Conservation (phyloP, 2,797 vertebrate species). For the Sebastes variabilis region DNA sequence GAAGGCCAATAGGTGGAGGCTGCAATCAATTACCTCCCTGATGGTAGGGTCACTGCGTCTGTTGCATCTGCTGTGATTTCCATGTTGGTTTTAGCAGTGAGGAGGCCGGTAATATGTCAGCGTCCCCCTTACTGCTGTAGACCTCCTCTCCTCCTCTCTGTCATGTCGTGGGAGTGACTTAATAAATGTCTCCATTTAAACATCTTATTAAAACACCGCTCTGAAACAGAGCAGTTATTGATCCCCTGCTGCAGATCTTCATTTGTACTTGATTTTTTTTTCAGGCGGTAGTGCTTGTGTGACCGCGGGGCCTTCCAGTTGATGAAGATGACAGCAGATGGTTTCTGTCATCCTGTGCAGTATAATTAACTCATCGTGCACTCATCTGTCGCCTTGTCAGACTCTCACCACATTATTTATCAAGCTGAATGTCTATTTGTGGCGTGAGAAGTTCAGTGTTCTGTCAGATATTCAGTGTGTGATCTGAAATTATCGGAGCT, state of each 20-base stretch:
- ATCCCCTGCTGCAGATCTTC: background rate
- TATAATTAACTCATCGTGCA: background rate
- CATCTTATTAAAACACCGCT: background rate
- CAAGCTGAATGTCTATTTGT: background rate
- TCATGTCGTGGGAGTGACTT: background rate
- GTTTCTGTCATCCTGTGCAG: background rate
- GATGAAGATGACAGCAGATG: background rate
- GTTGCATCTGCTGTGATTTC: too few species aligned
- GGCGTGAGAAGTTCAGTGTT: background rate
- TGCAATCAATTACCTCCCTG: background rate
- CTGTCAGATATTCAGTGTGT: background rate
- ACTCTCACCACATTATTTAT: background rate
- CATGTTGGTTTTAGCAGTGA: background rate
- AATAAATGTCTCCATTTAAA: background rate
- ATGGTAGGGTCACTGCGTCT: background rate
- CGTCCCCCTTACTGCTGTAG: background rate
- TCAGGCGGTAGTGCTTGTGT: background rate
- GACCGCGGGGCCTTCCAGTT: too few species aligned
- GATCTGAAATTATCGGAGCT: background rate
- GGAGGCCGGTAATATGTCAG: background rate
- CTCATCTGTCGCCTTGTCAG: background rate
- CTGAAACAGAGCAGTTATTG: background rate
- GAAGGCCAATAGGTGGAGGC: background rate
- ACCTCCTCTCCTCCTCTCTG: background rate
- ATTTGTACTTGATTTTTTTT: background rate